A percentile compares a stretch with the other conserved stretches of the same genome.
Evolutionary conservation across 2,888 invertebrate genomes (phyloP).

Genomic region (Aelia acuminata): DNA sequence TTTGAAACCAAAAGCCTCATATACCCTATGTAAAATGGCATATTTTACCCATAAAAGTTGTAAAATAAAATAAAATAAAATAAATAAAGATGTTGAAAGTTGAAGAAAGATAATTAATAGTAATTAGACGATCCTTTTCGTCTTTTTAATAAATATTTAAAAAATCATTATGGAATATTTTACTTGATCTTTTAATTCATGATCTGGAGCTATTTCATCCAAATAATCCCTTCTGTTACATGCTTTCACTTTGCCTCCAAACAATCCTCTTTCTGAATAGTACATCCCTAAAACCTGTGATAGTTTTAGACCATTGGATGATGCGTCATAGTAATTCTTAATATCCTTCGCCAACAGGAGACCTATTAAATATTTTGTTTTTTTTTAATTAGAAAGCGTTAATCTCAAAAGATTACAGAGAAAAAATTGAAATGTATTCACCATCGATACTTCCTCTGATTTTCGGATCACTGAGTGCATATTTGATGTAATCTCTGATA

Average conservation of each 20-base stretch:
- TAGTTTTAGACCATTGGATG: constrained; percentile 74
- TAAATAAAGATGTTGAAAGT: background rate
- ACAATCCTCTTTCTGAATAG: constrained; percentile 79
- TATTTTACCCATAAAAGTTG: too few species aligned
- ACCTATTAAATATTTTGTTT: constrained; percentile 69
- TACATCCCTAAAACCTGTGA: constrained; percentile 88
- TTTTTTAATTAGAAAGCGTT: background rate
- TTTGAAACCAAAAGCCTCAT: too few species aligned
- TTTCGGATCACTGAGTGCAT: constrained; percentile 75
- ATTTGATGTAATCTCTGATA: constrained; percentile 62
- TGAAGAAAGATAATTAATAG: background rate
- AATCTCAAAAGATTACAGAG: background rate
- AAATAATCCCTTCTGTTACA: constrained; percentile 78
- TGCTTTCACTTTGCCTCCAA: constrained; percentile 75
- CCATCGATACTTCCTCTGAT: constrained; percentile 85
- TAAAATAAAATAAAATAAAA: background rate
- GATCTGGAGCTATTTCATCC: constrained; percentile 67
- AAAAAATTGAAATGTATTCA: constrained; percentile 65
- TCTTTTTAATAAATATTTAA: background rate
- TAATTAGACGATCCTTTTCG: background rate
- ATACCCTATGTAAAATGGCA: too few species aligned
- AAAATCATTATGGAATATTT: constrained; percentile 14
- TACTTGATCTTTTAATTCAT: constrained; percentile 69
- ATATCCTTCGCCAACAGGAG: constrained; percentile 77
- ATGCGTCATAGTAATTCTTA: constrained; percentile 69